Evolutionary conservation across 2,113 vertebrate genomes (phyloP), one percentile per base, ranked within the genome.

Genomic region (Neogale vison): DNA sequence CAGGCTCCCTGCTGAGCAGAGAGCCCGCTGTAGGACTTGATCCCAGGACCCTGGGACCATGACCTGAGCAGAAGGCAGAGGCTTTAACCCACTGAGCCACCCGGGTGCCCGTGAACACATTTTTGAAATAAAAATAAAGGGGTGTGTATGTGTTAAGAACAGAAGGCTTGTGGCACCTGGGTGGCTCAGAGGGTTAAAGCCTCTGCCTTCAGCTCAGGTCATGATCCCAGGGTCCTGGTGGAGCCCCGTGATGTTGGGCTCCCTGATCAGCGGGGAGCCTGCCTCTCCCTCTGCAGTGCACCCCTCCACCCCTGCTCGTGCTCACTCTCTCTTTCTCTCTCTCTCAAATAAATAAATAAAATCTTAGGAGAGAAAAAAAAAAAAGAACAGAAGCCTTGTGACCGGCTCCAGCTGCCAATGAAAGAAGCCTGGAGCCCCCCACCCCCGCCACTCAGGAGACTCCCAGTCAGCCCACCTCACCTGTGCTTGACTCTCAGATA

Each of bases 111-210:
- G 0, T 26, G 52, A 88, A 36, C 0, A 3, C 31, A 15, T 14
- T 81, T 95, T n/a, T 57, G 8, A 59, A 67, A 65, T 52, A 88
- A 88, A 55, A 82, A 21, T 47, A n/a, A 81, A 81, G 4, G 24
- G 0, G 3, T 0, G 18, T 39, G 6, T 17, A 11, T 34, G 45
- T 69, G 9, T 80, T 6, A 39, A 17, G 15, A 76, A 4, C 69
- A 72, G 50, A 50, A 52, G 31, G 20, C 34, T 55, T 80, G 77
- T 13, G 63, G 63, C 31, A 7, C 63, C 63, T 67, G 63, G 63
- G 63, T 67, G 31, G 31, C 29, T 34, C 31, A 34, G 63, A 34
- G 1, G 29, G 31, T 67, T 67, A 67, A 65, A 67, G 63, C 14
- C 1, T 67, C 31, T 17, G 63, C 63, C 63, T 34, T 34, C 2